A percentile compares a stretch with the other conserved stretches of the same genome.
Conservation (phyloP, 2,113 vertebrate genomes). For the Spilogale gracilis region DNA sequence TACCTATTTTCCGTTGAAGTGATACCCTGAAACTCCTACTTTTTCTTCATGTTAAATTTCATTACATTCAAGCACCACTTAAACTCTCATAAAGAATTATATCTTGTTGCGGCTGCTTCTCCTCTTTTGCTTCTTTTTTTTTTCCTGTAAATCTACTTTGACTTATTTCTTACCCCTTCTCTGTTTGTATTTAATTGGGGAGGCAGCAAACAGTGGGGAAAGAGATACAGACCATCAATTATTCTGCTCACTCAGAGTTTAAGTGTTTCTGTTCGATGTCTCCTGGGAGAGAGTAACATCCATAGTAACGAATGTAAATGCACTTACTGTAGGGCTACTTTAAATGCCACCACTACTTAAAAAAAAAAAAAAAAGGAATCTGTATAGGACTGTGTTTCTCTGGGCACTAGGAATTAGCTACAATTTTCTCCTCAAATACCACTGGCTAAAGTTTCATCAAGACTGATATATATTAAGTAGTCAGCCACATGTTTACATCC, state of each 20-base stretch:
- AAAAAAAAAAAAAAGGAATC: not conserved
- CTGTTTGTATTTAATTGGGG: not conserved
- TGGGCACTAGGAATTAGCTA: not conserved
- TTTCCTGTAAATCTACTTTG: conserved; percentile 34
- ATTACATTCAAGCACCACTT: not conserved
- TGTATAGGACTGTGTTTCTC: not conserved
- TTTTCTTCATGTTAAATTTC: conserved; percentile 54
- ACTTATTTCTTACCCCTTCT: not conserved
- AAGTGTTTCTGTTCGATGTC: conserved; percentile 67
- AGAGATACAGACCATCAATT: conserved; percentile 39
- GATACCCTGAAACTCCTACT: not conserved
- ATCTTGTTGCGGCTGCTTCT: not conserved
- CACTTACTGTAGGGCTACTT: conserved; percentile 64
- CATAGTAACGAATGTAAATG: conserved; percentile 67
- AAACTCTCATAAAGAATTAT: conserved; percentile 1
- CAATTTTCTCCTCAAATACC: conserved; percentile 63
- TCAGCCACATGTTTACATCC: not conserved
- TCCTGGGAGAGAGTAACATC: conserved; percentile 56
- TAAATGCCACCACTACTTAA: not conserved
- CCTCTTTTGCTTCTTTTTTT: not conserved
- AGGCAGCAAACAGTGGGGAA: not conserved
- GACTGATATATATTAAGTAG: not conserved
- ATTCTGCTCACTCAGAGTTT: conserved; percentile 47
- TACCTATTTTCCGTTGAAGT: conserved; percentile 13
- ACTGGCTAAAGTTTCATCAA: not conserved